Base-by-base conservation (phyloP, 2,113 vertebrate genomes). In the Sylvietta virens region DNA sequence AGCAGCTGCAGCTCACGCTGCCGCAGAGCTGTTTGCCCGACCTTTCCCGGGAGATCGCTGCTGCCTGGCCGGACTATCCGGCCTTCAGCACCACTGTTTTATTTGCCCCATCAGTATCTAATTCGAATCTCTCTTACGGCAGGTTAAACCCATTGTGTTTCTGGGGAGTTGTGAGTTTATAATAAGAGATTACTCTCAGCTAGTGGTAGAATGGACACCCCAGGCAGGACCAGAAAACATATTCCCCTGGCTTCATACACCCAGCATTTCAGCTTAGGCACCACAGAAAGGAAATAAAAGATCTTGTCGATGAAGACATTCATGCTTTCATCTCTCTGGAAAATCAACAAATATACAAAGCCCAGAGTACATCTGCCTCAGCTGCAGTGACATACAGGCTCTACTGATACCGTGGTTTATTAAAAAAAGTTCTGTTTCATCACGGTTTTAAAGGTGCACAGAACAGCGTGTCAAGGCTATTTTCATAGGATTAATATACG, bases 11-110 rank as follows among this genome's bases (percentile, higher is more conserved):
- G 44, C 60, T 81, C 48, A 8, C 18, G 10, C 56, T 45, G 53
- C 24, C 1, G 0, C 13, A 2, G 67, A 33, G 81, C 23, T 6
- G 17, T 11, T 39, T 23, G 35, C 54, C 60, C 5, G 60, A 27
- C 20, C 37, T 22, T 31, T 40, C 14, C 74, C 1, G 1, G 18
- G 67, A 83, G 21, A 57, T 17, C 0, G 0, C 62, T 6, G 3
- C 78, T 53, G 53, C 47, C 82, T 24, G 47, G 16, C 58, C 4
- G 0, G 44, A 17, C 69, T 4, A 10, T 5, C 62, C 39, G 12
- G 44, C 48, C 79, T 57, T 21, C 70, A 20, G 51, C 51, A 51
- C 31, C 53, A 7, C 2, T 21, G 15, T 48, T 53, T 57, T 13
- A 28, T n/a, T 50, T 50, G 61, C 20, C 67, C 62, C 48, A 31